A percentile compares a stretch with the other conserved stretches of the same genome.
These are phyloP conservation scores for Mobula birostris DNA, from an alignment of 2,113 vertebrate genomes.

Conservation along the genomic window DNA sequence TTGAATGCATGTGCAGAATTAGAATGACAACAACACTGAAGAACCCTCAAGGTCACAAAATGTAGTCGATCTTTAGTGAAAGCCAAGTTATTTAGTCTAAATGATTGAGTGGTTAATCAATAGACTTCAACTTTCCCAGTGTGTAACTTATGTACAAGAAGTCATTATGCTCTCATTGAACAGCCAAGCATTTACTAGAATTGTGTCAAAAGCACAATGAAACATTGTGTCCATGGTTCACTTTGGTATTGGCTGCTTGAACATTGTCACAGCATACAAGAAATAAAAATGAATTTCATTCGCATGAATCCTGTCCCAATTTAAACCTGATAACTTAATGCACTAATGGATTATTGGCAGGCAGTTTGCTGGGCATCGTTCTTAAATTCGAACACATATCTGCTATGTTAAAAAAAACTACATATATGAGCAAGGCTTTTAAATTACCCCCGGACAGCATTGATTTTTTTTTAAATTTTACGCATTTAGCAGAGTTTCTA, in stretches of 20 bases:
- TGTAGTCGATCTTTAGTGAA: neutral
- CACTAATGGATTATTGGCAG: neutral
- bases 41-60: neutral
- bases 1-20: neutral
- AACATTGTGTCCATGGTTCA: neutral
- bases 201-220: neutral
- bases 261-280: neutral
- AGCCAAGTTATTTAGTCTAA: no score
- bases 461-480: no score
- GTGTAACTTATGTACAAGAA: neutral
- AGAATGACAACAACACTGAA: neutral
- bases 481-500: neutral
- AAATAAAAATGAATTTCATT: neutral
- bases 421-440: neutral
- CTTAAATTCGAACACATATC: neutral
- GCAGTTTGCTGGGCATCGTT: neutral
- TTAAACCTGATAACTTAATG: neutral
- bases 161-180: neutral
- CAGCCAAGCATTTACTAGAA: neutral
- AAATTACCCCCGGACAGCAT: neutral
- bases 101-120: neutral
- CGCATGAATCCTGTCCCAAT: neutral
- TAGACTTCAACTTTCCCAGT: neutral
- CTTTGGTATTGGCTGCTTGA: neutral
- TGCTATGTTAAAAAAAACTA: neutral